A percentile compares a stretch with the other conserved stretches of the same genome.
Evolutionary conservation across 2,888 invertebrate genomes (phyloP).

Genomic region (Cosmia pyralina): DNA sequence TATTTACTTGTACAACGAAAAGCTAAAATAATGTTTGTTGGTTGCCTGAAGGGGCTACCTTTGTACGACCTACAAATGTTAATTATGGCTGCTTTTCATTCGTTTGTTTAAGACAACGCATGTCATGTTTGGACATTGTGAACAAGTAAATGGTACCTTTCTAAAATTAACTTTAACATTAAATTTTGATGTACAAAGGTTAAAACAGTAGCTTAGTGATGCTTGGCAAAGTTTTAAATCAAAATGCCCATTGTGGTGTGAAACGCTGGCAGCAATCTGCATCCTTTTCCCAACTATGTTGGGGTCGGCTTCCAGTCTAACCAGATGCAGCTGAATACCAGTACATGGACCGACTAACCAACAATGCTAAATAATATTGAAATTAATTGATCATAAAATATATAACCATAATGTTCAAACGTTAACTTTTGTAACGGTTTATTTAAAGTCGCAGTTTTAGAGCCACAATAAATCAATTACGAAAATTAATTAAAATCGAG

Average conservation of each 20-base stretch:
- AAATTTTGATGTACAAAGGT: constrained; percentile 4
- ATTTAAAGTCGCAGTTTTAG: neutral
- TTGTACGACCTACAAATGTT: constrained; percentile 44
- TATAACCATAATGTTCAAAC: constrained; percentile 17
- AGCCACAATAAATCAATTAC: constrained; percentile 41
- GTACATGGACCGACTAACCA: no score
- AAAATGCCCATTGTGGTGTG: neutral
- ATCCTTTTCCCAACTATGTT: no score
- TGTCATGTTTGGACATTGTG: constrained; percentile 37
- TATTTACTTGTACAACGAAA: constrained; percentile 57
- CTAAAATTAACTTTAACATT: constrained; percentile 6
- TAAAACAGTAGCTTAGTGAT: neutral
- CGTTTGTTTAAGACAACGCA: constrained; percentile 46
- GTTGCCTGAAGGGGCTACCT: constrained; percentile 49
- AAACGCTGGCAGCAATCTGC: constrained; percentile 5
- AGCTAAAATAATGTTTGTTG: constrained; percentile 39
- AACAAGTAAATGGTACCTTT: constrained; percentile 19
- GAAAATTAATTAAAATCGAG: constrained; percentile 43
- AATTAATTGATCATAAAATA: constrained; percentile 25
- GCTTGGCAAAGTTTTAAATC: neutral
- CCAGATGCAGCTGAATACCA: no score
- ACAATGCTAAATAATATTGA: constrained; percentile 17
- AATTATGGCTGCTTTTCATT: constrained; percentile 47
- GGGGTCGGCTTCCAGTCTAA: no score
- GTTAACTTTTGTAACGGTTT: constrained; percentile 21